A percentile compares a stretch with the other conserved stretches of the same genome.
These are phyloP conservation scores for Lasioglossum calceatum DNA, from an alignment of 2,888 invertebrate genomes.

Conservation along the genomic window DNA sequence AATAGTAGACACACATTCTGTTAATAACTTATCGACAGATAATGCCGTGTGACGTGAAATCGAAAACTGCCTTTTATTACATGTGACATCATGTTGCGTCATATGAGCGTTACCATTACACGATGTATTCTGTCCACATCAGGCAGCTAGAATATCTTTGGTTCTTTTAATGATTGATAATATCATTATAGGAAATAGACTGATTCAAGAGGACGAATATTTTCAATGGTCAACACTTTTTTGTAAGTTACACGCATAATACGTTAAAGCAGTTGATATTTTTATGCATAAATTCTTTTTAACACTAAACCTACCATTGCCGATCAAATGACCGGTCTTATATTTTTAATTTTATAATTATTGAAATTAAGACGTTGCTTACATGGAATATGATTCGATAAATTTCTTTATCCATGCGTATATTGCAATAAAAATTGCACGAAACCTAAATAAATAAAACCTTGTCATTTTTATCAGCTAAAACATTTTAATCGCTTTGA, in stretches of 20 bases:
- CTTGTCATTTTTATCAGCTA: no score
- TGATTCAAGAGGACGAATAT: not conserved
- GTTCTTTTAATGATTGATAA: not conserved
- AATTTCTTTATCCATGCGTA: no score
- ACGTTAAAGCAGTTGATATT: not conserved
- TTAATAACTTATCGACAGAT: constrained; percentile 1
- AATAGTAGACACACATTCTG: not conserved
- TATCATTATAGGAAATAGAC: not conserved
- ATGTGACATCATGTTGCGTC: not conserved
- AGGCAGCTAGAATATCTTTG: not conserved
- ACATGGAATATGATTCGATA: no score
- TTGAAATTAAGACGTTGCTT: no score
- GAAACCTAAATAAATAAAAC: no score
- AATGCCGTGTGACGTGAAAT: not conserved
- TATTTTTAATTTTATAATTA: no score
- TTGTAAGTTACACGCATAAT: not conserved
- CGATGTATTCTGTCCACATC: not conserved
- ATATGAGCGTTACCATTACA: not conserved
- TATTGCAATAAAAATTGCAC: no score
- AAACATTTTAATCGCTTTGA: no score
- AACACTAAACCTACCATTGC: no score
- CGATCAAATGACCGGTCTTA: no score
- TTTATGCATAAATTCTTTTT: not conserved
- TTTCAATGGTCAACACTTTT: not conserved
- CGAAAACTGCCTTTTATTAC: not conserved